Evolutionary conservation across 1,140 invertebrate species (phyloP).

Genomic region (Drosophila pseudoananassae): DNA sequence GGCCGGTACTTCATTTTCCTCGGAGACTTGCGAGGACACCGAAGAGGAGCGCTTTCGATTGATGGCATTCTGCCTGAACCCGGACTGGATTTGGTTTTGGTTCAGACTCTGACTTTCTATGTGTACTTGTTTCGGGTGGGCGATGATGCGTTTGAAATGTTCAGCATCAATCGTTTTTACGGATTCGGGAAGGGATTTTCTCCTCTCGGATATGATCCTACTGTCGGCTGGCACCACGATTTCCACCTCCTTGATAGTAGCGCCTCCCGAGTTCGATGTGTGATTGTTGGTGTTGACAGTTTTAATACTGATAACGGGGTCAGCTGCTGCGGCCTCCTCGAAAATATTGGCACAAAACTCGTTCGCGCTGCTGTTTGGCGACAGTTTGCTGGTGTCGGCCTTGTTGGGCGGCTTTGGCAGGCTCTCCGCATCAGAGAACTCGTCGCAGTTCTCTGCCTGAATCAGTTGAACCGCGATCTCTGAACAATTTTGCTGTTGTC

Average conservation of each 20-base stretch:
- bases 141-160: constrained; percentile 30
- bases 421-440: constrained; percentile 67
- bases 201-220: constrained; percentile 41
- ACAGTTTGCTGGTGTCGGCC: constrained; percentile 51
- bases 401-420: constrained; percentile 55
- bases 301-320: constrained; percentile 69
- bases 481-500: constrained; percentile 37
- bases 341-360: constrained; percentile 71
- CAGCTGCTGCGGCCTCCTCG: constrained; percentile 55
- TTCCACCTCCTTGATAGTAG: constrained; percentile 63
- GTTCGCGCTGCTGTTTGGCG: constrained; percentile 64
- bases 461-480: constrained; percentile 40
- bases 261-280: constrained; percentile 6
- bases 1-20: constrained; percentile 56
- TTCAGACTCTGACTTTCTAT: constrained; percentile 18
- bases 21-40: constrained; percentile 67
- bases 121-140: constrained; percentile 17
- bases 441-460: constrained; percentile 54
- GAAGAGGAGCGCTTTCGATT: constrained; percentile 70
- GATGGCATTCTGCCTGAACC: constrained; percentile 31
- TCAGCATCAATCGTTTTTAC: constrained; percentile 37
- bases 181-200: constrained; percentile 53
- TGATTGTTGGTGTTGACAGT: constrained; percentile 52
- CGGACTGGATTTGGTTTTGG: constrained; percentile 9
- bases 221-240: constrained; percentile 49